Evolutionary conservation across 2,113 vertebrate species (phyloP).

Genomic region (Mastomys natalensis): DNA sequence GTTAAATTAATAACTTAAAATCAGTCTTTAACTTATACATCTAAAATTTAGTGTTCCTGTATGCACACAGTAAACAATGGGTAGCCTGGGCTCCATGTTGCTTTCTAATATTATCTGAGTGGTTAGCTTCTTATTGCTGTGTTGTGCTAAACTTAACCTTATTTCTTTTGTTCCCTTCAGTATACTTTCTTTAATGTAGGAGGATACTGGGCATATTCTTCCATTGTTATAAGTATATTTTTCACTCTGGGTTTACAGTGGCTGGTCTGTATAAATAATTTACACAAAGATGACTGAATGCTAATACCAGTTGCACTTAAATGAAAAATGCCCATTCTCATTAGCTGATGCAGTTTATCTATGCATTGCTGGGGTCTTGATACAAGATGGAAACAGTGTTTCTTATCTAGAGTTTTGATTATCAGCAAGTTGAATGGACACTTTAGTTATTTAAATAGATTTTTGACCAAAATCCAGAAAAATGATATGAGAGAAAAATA

Average conservation of each 20-base stretch:
- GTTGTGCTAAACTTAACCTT: constrained; percentile 87
- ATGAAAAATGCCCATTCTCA: constrained; percentile 88
- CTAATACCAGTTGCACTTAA: constrained; percentile 90
- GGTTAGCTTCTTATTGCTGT: constrained; percentile 89
- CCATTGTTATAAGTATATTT: constrained; percentile 79
- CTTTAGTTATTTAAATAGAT: constrained; percentile 90
- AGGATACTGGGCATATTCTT: constrained; percentile 85
- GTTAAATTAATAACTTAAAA: constrained; percentile 78
- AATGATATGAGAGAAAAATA: constrained; percentile 87
- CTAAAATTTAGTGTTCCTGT: constrained; percentile 76
- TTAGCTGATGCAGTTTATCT: constrained; percentile 94
- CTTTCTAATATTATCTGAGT: constrained; percentile 82
- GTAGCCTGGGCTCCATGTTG: constrained; percentile 87
- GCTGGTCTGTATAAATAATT: constrained; percentile 85
- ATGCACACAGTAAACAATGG: constrained; percentile 85
- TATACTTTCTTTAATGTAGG: constrained; percentile 81
- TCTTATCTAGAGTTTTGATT: constrained; percentile 91
- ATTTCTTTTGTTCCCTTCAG: constrained; percentile 76
- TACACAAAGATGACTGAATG: constrained; percentile 89
- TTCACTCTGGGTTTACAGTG: constrained; percentile 87
- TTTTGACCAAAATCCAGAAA: constrained; percentile 91
- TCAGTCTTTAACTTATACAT: constrained; percentile 78
- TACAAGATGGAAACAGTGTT: constrained; percentile 87
- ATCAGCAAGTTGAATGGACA: constrained; percentile 91
- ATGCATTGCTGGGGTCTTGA: constrained; percentile 95